These are phyloP conservation scores for Microchirus variegatus DNA, from an alignment of 2,797 vertebrate genomes.

Conservation along the genomic window DNA sequence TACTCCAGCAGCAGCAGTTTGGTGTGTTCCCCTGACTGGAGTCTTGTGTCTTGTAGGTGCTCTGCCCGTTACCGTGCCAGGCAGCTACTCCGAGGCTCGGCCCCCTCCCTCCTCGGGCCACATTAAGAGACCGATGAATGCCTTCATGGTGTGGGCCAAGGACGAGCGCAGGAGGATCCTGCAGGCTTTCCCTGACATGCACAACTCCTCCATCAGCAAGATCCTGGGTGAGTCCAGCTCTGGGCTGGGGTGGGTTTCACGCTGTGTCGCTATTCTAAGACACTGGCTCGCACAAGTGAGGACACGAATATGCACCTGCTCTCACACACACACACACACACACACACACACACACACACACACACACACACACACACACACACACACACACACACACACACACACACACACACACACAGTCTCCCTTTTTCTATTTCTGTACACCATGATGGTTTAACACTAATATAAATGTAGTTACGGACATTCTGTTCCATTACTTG, in stretches of 20 bases:
- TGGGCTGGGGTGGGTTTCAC: slow-evolving; percentile 25
- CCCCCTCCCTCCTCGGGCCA: slow-evolving; percentile 87
- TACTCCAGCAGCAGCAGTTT: neutral
- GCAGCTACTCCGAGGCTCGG: slow-evolving; percentile 86
- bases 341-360: slow-evolving; percentile 21
- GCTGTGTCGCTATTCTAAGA: slow-evolving; percentile 62
- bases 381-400: slow-evolving; percentile 32
- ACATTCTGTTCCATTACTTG: too few relatives aligned
- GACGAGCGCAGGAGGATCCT: slow-evolving; percentile 95
- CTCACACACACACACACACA: slow-evolving; percentile 31
- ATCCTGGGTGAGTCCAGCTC: slow-evolving; percentile 88
- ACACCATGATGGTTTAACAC: too few relatives aligned
- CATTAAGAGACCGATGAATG: slow-evolving; percentile 98
- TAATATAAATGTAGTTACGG: too few relatives aligned
- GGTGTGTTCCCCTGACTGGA: slow-evolving; percentile 9
- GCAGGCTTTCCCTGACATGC: slow-evolving; percentile 98
- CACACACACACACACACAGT: neutral
- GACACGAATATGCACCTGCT: slow-evolving; percentile 67
- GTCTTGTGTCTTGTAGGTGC: slow-evolving; percentile 61
- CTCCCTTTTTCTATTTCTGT: too few relatives aligned
- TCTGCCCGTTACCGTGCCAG: slow-evolving; percentile 71
- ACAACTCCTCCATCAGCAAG: slow-evolving; percentile 99
- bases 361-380: slow-evolving; percentile 9
- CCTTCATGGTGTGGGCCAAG: slow-evolving; percentile 99
- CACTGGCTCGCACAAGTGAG: slow-evolving; percentile 36